phyloP scores from a whole-genome alignment of 1,140 invertebrate species.

The Tetramorium simillimum region DNA sequence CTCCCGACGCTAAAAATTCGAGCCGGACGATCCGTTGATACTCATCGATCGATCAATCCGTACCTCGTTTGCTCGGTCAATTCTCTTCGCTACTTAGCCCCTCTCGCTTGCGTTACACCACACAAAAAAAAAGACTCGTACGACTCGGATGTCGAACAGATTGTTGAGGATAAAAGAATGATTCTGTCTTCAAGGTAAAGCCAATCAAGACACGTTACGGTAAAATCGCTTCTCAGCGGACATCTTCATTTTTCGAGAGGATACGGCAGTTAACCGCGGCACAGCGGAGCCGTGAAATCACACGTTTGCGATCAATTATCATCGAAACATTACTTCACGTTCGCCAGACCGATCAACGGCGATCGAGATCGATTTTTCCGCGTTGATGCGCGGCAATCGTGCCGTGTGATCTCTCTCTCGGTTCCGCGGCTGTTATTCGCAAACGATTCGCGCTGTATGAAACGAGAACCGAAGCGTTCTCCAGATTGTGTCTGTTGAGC shows the following conservation, averaged over 20 bases:
- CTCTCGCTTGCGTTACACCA: neutral
- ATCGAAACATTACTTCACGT: neutral
- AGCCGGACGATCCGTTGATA: neutral
- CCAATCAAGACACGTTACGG: neutral
- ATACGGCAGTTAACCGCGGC: neutral
- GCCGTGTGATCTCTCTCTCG: neutral
- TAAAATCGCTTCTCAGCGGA: neutral
- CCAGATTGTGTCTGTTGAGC: neutral
- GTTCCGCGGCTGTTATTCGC: neutral
- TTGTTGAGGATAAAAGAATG: neutral
- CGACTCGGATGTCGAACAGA: neutral
- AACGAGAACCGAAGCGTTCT: neutral
- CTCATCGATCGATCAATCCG: neutral
- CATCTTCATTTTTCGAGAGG: neutral
- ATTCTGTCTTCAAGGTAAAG: neutral
- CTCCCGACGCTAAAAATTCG: slow-evolving; percentile 29
- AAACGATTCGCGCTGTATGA: neutral
- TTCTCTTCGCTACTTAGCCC: neutral
- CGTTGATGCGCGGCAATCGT: neutral
- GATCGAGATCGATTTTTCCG: neutral
- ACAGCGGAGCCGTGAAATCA: neutral
- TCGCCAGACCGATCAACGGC: neutral
- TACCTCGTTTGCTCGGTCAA: neutral
- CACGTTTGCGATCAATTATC: neutral
- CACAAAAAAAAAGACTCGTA: neutral